Conservation (phyloP, 2,888 invertebrate genomes). For the Mythimna loreyi region DNA sequence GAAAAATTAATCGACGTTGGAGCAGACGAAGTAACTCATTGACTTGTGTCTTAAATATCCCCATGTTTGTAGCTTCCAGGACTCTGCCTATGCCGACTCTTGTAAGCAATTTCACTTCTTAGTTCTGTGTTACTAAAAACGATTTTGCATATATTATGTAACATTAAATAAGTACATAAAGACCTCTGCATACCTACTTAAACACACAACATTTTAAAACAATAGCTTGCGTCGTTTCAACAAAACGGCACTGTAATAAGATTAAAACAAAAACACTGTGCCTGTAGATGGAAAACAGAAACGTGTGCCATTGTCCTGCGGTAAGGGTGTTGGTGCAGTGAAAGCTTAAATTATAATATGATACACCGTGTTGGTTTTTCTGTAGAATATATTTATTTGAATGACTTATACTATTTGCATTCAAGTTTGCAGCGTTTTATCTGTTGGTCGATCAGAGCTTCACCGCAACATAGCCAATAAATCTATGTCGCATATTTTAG, state of each 20-base stretch:
- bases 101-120: no score
- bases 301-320: slow-evolving; percentile 32
- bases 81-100: no score
- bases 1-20: no score
- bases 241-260: slow-evolving; percentile 44
- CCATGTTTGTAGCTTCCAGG: no score
- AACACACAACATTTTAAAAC: slow-evolving; percentile 15
- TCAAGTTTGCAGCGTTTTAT: no score
- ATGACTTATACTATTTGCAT: no score
- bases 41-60: no score
- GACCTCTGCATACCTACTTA: slow-evolving; percentile 14
- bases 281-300: slow-evolving; percentile 50
- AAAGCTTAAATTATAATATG: slow-evolving; percentile 4
- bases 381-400: not conserved
- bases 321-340: slow-evolving; percentile 11
- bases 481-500: no score
- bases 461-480: no score
- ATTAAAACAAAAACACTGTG: slow-evolving; percentile 53
- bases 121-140: no score
- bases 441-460: no score
- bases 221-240: slow-evolving; percentile 27
- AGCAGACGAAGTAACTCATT: no score
- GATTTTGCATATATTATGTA: not conserved
- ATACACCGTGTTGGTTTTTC: not conserved
- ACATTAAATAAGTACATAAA: not conserved